These are phyloP conservation scores for Cybosia mesomella DNA, from an alignment of 2,888 invertebrate genomes.

Conservation along the genomic window DNA sequence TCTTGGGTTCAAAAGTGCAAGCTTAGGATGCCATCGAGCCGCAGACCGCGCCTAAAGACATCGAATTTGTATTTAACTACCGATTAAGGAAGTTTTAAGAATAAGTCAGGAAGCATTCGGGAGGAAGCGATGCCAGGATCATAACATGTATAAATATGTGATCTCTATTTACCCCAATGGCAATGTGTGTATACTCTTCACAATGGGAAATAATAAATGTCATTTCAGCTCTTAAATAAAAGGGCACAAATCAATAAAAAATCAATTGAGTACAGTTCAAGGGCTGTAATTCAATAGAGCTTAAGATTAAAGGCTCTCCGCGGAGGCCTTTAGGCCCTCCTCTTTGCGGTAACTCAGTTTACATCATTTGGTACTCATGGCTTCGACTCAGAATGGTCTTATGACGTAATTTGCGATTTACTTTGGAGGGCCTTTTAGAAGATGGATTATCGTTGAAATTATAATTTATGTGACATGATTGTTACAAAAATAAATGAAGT, in stretches of 20 bases:
- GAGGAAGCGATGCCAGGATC: no score
- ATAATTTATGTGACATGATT: background rate
- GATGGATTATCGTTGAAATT: background rate
- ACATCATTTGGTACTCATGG: constrained; percentile 38
- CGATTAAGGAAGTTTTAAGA: no score
- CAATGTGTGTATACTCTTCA: no score
- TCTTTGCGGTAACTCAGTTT: constrained; percentile 56
- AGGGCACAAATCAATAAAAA: constrained; percentile 40
- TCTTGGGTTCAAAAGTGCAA: no score
- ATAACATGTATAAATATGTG: no score
- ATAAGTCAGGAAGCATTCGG: no score
- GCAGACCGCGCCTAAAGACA: no score
- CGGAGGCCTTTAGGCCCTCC: constrained; percentile 37
- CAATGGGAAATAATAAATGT: background rate
- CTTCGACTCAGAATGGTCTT: constrained; percentile 12
- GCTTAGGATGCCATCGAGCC: no score
- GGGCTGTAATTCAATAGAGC: constrained; percentile 57
- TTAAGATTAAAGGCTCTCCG: constrained; percentile 59
- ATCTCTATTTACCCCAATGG: no score
- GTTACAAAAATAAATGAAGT: no score
- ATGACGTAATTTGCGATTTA: constrained; percentile 29
- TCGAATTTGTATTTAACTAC: no score
- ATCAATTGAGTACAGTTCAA: constrained; percentile 45
- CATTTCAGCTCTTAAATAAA: constrained; percentile 29
- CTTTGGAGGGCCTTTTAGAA: background rate